Conservation (phyloP, 2,797 vertebrate species). For the Urophycis tenuis region DNA sequence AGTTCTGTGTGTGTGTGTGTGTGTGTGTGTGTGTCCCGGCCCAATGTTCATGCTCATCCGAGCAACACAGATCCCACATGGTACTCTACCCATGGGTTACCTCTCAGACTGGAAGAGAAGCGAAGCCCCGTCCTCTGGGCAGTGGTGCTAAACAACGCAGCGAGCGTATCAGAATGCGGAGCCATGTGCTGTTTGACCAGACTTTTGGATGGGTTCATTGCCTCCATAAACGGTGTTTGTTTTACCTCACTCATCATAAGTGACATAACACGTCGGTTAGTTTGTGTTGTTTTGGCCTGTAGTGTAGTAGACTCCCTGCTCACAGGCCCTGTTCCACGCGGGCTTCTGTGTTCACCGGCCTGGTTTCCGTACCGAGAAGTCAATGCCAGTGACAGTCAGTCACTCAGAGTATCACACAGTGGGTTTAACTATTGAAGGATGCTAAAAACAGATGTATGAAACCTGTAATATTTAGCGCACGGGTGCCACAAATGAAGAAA, state of each 20-base stretch:
- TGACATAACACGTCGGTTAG: neutral
- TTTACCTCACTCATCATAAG: neutral
- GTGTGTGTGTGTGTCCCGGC: too few species aligned
- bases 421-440: neutral
- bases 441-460: neutral
- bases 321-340: neutral
- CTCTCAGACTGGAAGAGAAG: neutral
- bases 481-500: neutral
- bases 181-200: neutral
- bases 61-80: too few species aligned
- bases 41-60: too few species aligned
- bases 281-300: too few species aligned
- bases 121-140: neutral
- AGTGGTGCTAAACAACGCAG: neutral
- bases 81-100: neutral
- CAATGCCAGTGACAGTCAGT: neutral
- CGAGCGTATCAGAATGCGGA: neutral
- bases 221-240: neutral
- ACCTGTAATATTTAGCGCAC: neutral
- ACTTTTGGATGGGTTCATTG: neutral
- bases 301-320: neutral
- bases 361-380: neutral
- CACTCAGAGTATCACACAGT: neutral
- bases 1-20: too few species aligned
- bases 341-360: neutral